Base-by-base conservation (phyloP, 2,888 invertebrate genomes). In the Rhimphoctona megacephalus region DNA sequence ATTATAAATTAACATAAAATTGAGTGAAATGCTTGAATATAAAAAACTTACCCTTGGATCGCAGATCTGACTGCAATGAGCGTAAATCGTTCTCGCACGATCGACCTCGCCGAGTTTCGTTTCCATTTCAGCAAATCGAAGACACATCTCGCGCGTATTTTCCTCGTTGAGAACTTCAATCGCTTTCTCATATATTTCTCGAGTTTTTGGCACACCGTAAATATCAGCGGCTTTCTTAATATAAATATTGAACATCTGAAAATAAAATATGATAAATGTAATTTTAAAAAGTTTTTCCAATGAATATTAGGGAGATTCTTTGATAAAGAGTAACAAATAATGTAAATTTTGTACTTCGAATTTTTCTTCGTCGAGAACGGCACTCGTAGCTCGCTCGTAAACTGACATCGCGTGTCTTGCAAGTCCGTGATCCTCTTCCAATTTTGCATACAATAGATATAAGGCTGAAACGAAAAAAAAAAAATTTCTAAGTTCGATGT, bases 361-460 rank as follows among this genome's bases (percentile, higher is more conserved):
- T 96, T 98, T 98, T 95, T 99, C 98, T 91, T 98, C 98, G 30
- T 97, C 97, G 46, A 98, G 96, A 52, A 99, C 99, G 22, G 98
- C 98, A 91, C 96, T 96, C 3, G 99, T 98, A 1, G 99, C 99
- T 89, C 99, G 96, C 94, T 99, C 99, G 95, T 99, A 99, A 0
- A 99, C 99, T n/a, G 98, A 97, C 99, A 99, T 99, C 8, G 99
- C 99, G 94, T 99, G 99, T 88, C 99, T 96, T 0, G 99, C 99
- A 94, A 99, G 96, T 0, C 99, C 99, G 95, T 99, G 98, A 89
- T 99, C 98, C 95, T 99, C 99, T 95, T 99, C 99, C 91, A 99
- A 95, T 95, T 99, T 99, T 0, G 99, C 99, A 95, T 99, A 99
- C 8, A 99, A 95, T 85, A 99, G 95, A 94, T 98, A 99, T 90